Evolutionary conservation across 2,888 invertebrate species (phyloP).

Genomic region (Chironomus riparius): DNA sequence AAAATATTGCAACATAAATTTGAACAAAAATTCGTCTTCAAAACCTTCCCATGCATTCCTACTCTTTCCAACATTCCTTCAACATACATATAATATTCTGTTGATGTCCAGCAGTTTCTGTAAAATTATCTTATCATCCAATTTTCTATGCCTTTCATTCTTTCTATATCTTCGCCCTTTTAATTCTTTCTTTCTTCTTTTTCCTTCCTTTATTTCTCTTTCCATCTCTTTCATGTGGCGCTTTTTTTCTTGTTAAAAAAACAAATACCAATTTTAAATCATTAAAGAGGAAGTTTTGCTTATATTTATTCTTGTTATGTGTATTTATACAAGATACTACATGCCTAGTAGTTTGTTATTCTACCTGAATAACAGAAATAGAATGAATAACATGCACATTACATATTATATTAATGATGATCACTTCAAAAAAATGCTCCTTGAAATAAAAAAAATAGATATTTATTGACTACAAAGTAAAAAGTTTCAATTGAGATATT

Average conservation of each 20-base stretch:
- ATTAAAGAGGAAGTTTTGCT: constrained; percentile 2
- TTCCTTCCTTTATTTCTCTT: no score
- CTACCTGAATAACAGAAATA: background rate
- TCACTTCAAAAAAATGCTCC: no score
- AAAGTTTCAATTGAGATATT: no score
- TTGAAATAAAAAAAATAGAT: no score
- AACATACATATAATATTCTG: background rate
- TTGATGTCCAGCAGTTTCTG: constrained; percentile 19
- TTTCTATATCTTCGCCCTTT: background rate
- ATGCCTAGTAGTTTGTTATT: background rate
- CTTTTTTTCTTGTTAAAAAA: constrained; percentile 12
- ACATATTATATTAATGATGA: no score
- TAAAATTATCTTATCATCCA: constrained; percentile 24
- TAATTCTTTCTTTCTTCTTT: constrained; percentile 4
- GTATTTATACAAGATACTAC: background rate
- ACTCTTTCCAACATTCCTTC: background rate
- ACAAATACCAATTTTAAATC: constrained; percentile 18
- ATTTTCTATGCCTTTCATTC: constrained; percentile 8
- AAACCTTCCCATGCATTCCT: background rate
- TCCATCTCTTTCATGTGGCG: background rate
- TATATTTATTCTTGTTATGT: background rate
- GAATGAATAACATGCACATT: no score
- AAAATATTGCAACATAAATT: no score
- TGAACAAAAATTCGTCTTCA: background rate
- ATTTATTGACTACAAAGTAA: no score